A percentile compares a stretch with the other conserved stretches of the same genome.
These are phyloP conservation scores for Amphibalanus amphitrite DNA, from an alignment of 1,140 invertebrate species.

Conservation along the genomic window DNA sequence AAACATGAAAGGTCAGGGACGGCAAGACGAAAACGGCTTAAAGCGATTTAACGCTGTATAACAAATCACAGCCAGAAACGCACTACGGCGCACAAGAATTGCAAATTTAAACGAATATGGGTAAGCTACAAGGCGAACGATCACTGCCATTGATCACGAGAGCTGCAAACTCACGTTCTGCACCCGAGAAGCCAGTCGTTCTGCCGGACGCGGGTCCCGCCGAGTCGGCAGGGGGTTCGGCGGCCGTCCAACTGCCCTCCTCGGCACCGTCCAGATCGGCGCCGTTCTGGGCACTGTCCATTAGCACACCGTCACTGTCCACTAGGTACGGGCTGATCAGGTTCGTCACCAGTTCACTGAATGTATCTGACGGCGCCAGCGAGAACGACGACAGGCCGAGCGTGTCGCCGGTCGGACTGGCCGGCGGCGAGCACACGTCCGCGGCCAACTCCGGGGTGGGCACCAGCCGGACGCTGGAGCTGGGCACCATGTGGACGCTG, in stretches of 20 bases:
- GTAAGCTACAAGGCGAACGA: too few relatives aligned
- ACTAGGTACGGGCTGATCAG: conserved; percentile 4
- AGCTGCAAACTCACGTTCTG: background rate
- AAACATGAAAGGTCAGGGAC: too few relatives aligned
- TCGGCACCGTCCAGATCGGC: background rate
- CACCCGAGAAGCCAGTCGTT: background rate
- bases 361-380: conserved; percentile 2
- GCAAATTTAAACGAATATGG: too few relatives aligned
- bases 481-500: background rate
- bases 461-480: background rate
- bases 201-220: too few relatives aligned
- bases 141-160: background rate
- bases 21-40: too few relatives aligned
- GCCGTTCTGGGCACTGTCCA: background rate
- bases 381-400: conserved; percentile 8
- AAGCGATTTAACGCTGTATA: too few relatives aligned
- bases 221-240: background rate
- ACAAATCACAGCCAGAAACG: too few relatives aligned
- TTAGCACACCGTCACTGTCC: background rate
- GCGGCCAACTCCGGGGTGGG: background rate
- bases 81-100: too few relatives aligned
- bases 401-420: background rate
- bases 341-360: conserved; percentile 8
- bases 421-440: too few relatives aligned
- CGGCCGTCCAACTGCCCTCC: background rate